Base-by-base conservation (phyloP, 53 echinoderm and acorn worm genomes). In the Holothuria scabra region DNA sequence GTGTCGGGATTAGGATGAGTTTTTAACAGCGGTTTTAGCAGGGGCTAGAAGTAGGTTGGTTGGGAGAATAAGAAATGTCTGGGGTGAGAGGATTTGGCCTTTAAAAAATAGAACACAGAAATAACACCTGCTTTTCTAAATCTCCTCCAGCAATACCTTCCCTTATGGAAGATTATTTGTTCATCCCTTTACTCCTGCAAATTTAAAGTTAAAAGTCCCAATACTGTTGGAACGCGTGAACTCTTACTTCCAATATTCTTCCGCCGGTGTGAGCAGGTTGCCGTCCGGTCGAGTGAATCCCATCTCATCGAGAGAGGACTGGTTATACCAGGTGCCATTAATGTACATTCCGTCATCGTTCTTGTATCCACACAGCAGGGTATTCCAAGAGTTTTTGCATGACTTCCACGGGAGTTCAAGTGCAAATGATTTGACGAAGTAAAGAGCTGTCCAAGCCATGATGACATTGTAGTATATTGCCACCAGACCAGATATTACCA, bases 401-500 rank as follows among this genome's bases (percentile, higher is more conserved):
- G 80, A 46, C 70, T 87, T 88, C 97, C 97, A 97, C 0, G 97
- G 97, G 28, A 97, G 48, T 30, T 90, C 89, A 28, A 80, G 37
- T 0, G 91, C 69, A 59, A 97, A 92, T 1, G 97, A 97, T 46
- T 90, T 79, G 84, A 97, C 86, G 62, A 97, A 74, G 90, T 85
- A 97, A 46, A 92, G 91, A 18, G 83, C 52, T 4, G 92, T 90
- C 97, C 97, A 97, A 0, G 97, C 93, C 90, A 97, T 91, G 84
- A 94, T 89, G 79, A 97, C 89, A 86, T 97, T 97, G 89, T 97
- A 97, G 82, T 97, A 97, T 66, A 94, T 88, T 44, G 90, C 92
- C 14, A 97, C 97, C 88, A 97, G 87, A 8, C 87, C 92, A 2
- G 97, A 93, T 13, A 97, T 97, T 16, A 93, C 80, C 25, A 94